Base-by-base conservation (phyloP, 2,797 vertebrate species). In the Sciurus vulgaris region DNA sequence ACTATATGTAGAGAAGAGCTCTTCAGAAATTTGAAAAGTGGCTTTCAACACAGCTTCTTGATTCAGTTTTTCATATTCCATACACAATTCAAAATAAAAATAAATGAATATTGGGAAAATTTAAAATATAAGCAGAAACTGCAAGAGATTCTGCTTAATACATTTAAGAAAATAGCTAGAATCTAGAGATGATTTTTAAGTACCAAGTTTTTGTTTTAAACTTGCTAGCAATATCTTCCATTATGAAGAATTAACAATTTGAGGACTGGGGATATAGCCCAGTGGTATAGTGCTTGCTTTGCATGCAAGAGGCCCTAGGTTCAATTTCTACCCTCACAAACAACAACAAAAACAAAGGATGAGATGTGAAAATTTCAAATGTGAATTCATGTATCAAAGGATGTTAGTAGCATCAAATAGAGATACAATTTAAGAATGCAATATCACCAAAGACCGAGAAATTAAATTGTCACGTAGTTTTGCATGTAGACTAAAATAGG, bases 171-270 rank as follows among this genome's bases (percentile, higher is more conserved):
- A 54, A 2, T 33, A 85, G 17, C 47, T 38, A 33, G 18, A 10
- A 22, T 83, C 13, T 56, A 61, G 51, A 70, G 47, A 65, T 26
- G 3, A 74, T 35, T 61, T 78, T 83, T 72, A 49, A 17, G 15
- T 82, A 26, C 7, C 26, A 69, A 54, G n/a, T 93, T 13, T 85
- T 86, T 49, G n/a, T 87, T 73, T 97, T 74, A 92, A 81, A 41
- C 22, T 93, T 74, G 41, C 10, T 35, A 22, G 26, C 18, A 90
- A 35, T 69, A 79, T 11, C 17, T 77, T 78, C n/a, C 81, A 30
- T 51, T 74, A 35, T 59, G 30, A 73, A 95, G 85, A 91, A 92
- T 70, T 56, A 41, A 14, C 54, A 65, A 33, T 47, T 84, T 89
- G 65, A 87, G 30, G 63, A 33, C 63, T 33, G 6, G 30, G 12